Evolutionary conservation across 2,113 vertebrate genomes (phyloP), one percentile per base, ranked within the genome.

Genomic region (Chloroceryle aenea): DNA sequence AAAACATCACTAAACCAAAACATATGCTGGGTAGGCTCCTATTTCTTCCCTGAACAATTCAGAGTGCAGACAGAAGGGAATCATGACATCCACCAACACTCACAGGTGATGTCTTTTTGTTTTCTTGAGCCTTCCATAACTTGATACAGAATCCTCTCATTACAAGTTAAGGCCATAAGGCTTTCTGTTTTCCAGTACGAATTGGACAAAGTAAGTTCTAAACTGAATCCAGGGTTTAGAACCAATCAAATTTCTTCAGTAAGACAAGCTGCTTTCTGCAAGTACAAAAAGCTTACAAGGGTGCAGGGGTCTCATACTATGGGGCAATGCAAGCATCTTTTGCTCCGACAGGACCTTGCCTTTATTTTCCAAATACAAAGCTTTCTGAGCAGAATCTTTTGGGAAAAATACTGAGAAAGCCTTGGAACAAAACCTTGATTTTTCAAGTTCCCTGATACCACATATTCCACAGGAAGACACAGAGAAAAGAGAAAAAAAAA

Each of bases 11-110:
- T n/a, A 87, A 80, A 75, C 8, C 40, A 27, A 56, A 48, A 68
- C 9, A 22, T 32, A 6, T 23, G 7, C 18, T 56, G 26, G 26
- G 30, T 16, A 34, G 14, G 30, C 12, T 74, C 17, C 40, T 34
- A 20, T 34, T 61, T 55, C 55, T 74, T 67, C 38, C 82, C 53
- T 53, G 47, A 61, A 34, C 13, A 66, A 42, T 18, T 47, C n/a
- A 14, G 14, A 20, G 21, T 48, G 30, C 55, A 56, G 47, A 27
- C 0, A 25, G 68, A 68, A 68, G 40, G 55, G 30, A 56, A 36
- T 29, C 1, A 4, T 23, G 47, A 36, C 40, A 56, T 48, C 25
- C 0, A 2, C 14, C 53, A 74, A 0, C 21, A 29, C 53, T n/a
- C 76, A 42, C 21, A 27, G 47, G 45, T 23, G 10, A 26, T 34